Conservation (phyloP, 2,113 vertebrate genomes). For the Barnardius zonarius region DNA sequence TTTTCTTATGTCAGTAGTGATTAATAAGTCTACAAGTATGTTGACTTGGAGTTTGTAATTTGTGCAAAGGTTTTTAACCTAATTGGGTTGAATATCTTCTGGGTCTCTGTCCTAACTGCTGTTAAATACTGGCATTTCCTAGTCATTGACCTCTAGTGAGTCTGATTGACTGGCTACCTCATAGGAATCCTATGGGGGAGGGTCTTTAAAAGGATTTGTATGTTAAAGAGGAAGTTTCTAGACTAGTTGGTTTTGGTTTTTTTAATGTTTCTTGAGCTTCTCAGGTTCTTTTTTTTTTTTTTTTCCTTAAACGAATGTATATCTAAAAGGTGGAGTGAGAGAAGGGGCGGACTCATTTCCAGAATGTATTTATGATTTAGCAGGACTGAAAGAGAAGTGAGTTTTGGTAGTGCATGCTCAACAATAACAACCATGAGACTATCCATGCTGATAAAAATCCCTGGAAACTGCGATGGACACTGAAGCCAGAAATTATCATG, state of each 20-base stretch:
- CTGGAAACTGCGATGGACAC: background rate
- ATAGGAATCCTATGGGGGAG: background rate
- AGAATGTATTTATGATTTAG: background rate
- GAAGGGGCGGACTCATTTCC: background rate
- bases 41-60: background rate
- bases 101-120: background rate
- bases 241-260: fast-evolving
- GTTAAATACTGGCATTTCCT: background rate
- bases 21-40: background rate
- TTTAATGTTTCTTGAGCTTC: background rate
- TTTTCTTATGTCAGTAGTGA: background rate
- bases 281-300: background rate
- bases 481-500: background rate
- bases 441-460: background rate
- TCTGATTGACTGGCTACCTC: background rate
- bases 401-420: background rate
- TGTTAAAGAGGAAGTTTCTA: background rate
- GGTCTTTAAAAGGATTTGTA: background rate
- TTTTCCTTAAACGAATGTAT: fast-evolving
- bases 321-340: background rate
- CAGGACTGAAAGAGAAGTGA: background rate
- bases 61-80: background rate
- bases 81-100: background rate
- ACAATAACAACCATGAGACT: background rate
- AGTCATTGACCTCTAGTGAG: background rate